Percentiles rank a stretch among this genome's conserved stretches.
Evolutionary conservation across 2,888 invertebrate species (phyloP).

Genomic region (Steinernema carpocapsae): DNA sequence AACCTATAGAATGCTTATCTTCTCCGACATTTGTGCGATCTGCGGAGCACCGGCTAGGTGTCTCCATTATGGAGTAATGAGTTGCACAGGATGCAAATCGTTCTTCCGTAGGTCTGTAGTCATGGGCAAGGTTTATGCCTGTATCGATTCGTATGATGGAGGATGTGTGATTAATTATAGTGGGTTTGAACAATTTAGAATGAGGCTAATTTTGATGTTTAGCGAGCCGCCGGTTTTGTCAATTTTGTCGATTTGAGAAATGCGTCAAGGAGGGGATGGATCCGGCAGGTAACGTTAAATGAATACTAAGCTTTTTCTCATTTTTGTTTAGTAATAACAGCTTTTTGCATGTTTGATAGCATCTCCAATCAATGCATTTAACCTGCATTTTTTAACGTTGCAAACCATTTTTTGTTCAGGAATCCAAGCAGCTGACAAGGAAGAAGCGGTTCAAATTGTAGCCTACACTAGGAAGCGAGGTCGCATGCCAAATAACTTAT

Average conservation of each 20-base stretch:
- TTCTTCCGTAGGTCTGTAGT: not conserved
- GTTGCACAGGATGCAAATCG: conserved; percentile 3
- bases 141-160: not conserved
- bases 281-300: not conserved
- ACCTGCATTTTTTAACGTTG: too few relatives aligned
- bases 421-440: not conserved
- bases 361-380: too few relatives aligned
- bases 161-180: not conserved
- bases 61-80: not conserved
- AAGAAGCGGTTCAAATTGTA: not conserved
- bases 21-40: conserved; percentile 4
- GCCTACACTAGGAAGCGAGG: not conserved
- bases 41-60: not conserved
- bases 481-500: not conserved
- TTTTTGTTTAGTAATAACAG: too few relatives aligned
- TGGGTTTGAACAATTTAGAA: not conserved
- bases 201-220: not conserved
- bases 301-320: too few relatives aligned
- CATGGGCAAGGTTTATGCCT: not conserved
- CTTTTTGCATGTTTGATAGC: too few relatives aligned
- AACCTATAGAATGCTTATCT: not conserved
- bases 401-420: too few relatives aligned
- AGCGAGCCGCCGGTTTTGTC: not conserved
- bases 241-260: not conserved
- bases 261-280: not conserved